Evolutionary conservation across 2,113 vertebrate species (phyloP).

Genomic region (Chrysemys picta): DNA sequence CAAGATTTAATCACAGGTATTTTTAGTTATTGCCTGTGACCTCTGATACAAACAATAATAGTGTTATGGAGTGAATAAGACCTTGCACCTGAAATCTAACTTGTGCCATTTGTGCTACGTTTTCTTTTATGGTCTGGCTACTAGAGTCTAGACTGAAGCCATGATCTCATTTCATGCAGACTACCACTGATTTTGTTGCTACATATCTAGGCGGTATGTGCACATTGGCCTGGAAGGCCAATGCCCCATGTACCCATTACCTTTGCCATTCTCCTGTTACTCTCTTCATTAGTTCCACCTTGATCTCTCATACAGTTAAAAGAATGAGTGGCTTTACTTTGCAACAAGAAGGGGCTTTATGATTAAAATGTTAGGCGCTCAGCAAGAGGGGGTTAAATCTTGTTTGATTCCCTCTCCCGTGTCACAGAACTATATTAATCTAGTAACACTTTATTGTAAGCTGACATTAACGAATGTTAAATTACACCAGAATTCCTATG

Average conservation of each 20-base stretch:
- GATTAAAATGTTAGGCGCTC: slow-evolving; percentile 31
- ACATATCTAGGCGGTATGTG: neutral
- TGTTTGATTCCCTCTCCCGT: slow-evolving; percentile 51
- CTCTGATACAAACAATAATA: neutral
- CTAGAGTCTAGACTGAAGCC: neutral
- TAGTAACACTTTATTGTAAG: slow-evolving; percentile 69
- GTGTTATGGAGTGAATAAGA: neutral
- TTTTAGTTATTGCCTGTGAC: too few species aligned
- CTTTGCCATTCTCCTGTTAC: neutral
- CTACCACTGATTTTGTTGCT: too few species aligned
- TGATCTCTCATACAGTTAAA: neutral
- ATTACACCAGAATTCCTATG: slow-evolving; percentile 64
- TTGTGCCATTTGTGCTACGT: neutral
- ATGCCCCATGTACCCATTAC: neutral
- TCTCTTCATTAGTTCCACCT: neutral
- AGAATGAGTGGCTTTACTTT: neutral
- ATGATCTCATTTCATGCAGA: neutral
- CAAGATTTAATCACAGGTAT: too few species aligned
- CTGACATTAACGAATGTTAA: slow-evolving; percentile 77
- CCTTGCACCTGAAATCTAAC: neutral
- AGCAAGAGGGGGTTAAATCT: slow-evolving; percentile 25
- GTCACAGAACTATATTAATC: slow-evolving; percentile 74
- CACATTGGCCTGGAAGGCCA: neutral
- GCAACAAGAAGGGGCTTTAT: neutral
- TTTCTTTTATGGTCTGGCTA: neutral